Evolutionary conservation across 2,797 vertebrate genomes (phyloP).

Genomic region (Atherinosoma microstoma): DNA sequence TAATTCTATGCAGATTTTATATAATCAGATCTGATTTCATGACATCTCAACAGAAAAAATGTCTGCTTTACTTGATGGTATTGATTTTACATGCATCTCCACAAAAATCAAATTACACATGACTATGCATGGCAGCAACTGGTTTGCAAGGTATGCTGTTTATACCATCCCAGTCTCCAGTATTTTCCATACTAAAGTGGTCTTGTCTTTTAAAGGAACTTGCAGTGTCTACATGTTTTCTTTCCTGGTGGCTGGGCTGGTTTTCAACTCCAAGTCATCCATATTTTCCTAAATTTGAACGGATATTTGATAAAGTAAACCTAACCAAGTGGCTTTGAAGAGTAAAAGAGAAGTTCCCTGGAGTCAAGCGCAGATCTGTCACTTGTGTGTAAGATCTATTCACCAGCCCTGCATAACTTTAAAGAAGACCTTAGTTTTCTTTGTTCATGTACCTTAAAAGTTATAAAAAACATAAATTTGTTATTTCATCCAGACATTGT

Average conservation of each 20-base stretch:
- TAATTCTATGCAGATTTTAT: constrained; percentile 1
- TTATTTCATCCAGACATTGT: too few species aligned
- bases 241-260: neutral
- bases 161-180: neutral
- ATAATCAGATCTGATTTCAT: constrained; percentile 6
- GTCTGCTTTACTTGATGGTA: constrained; percentile 2
- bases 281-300: neutral
- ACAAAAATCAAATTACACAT: neutral
- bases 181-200: neutral
- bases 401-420: too few species aligned
- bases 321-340: neutral
- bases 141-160: neutral
- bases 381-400: neutral
- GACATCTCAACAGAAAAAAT: neutral
- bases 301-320: neutral
- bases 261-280: neutral
- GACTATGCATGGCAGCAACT: neutral
- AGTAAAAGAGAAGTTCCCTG: neutral
- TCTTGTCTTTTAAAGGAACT: neutral
- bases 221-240: neutral
- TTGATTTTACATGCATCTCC: neutral
- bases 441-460: neutral
- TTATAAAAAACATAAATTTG: too few species aligned
- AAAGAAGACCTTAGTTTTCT: neutral
- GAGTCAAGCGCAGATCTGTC: neutral